phyloP scores from a whole-genome alignment of 2,888 invertebrate species.

The Mythimna pallens region DNA sequence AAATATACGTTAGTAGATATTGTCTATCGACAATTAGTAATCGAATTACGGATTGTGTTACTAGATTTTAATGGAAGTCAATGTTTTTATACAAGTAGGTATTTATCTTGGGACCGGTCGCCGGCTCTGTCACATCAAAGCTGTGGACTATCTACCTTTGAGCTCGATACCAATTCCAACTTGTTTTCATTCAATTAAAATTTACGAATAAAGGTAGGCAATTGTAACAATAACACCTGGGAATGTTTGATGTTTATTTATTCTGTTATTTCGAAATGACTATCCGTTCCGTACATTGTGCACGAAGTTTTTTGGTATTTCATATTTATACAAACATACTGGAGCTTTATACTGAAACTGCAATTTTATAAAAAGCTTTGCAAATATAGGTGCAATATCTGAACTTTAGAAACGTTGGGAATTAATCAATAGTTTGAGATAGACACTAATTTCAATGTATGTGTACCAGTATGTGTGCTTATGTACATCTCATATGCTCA shows the following conservation, averaged over 20 bases:
- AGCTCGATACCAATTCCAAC: conserved; percentile 33
- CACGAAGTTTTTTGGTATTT: conserved; percentile 40
- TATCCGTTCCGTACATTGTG: conserved; percentile 29
- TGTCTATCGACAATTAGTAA: conserved; percentile 26
- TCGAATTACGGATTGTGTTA: conserved; percentile 33
- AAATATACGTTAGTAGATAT: conserved; percentile 7
- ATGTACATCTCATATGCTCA: conserved; percentile 9
- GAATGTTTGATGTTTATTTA: conserved; percentile 51
- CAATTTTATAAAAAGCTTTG: conserved; percentile 19
- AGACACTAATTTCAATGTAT: neutral
- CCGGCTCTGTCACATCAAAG: conserved; percentile 44
- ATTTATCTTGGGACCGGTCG: conserved; percentile 13
- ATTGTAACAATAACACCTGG: conserved; percentile 48
- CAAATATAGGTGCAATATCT: conserved; percentile 19
- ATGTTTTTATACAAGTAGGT: conserved; percentile 43
- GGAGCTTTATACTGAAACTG: conserved; percentile 25
- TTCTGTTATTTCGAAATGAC: conserved; percentile 46
- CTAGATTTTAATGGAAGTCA: conserved; percentile 32
- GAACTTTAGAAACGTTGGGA: conserved; percentile 11
- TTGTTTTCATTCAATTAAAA: conserved; percentile 64
- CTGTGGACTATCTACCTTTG: conserved; percentile 32
- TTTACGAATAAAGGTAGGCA: conserved; percentile 53
- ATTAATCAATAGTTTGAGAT: neutral
- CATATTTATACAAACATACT: conserved; percentile 31
- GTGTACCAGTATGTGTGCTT: neutral